Conservation (phyloP, 1,140 invertebrate genomes). For the Cydia splendana region DNA sequence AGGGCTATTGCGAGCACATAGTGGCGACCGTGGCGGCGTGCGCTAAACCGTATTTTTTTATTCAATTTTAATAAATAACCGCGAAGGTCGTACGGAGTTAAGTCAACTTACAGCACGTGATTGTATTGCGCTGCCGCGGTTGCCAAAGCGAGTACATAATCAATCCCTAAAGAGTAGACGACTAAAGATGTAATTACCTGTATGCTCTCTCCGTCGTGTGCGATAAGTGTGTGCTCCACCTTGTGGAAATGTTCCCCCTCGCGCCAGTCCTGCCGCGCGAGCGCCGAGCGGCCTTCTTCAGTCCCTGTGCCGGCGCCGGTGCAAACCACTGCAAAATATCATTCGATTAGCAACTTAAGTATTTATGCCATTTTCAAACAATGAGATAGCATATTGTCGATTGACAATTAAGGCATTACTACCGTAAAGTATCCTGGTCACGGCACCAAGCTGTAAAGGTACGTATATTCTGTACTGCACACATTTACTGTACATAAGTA, state of each 20-base stretch:
- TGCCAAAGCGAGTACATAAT: too few relatives aligned
- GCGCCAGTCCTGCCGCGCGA: conserved; percentile 86
- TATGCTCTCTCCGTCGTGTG: conserved; percentile 96
- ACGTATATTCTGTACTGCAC: not conserved
- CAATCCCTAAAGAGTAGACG: too few relatives aligned
- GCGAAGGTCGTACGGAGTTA: too few relatives aligned
- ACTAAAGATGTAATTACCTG: conserved; percentile 81
- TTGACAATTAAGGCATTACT: too few relatives aligned
- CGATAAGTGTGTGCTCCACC: conserved; percentile 90
- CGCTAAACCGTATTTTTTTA: too few relatives aligned
- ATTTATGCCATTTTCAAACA: not conserved
- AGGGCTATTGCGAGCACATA: too few relatives aligned
- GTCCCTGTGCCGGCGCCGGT: conserved; percentile 45
- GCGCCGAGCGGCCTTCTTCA: conserved; percentile 80
- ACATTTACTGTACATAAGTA: too few relatives aligned
- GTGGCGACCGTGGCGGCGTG: too few relatives aligned
- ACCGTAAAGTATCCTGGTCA: not conserved
- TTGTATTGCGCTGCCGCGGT: too few relatives aligned
- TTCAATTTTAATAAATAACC: too few relatives aligned
- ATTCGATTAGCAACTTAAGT: conserved; percentile 20
- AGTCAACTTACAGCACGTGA: too few relatives aligned
- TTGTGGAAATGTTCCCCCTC: conserved; percentile 90
- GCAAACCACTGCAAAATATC: conserved; percentile 47
- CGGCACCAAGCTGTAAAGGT: not conserved
- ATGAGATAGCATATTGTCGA: too few relatives aligned